Evolutionary conservation across 2,113 vertebrate genomes (phyloP).

Genomic region (Rhabdornis inornatus): DNA sequence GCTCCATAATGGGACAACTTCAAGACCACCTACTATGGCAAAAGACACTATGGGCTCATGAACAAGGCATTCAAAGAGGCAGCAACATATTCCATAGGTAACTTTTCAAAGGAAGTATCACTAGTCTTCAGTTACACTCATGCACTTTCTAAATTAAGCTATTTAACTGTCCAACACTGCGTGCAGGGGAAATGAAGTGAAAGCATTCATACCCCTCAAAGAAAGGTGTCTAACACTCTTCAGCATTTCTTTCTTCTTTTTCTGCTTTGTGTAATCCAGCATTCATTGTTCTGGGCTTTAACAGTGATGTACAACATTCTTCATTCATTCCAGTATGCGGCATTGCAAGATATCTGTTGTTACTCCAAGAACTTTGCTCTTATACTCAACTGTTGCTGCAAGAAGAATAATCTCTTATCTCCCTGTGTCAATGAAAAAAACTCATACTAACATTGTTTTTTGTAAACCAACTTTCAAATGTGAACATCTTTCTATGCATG

Average conservation of each 20-base stretch:
- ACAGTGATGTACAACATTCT: background rate
- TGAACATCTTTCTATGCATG: background rate
- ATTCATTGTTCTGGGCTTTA: background rate
- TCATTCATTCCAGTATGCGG: background rate
- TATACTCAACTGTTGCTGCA: background rate
- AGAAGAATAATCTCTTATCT: background rate
- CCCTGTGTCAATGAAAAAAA: background rate
- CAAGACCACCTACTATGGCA: background rate
- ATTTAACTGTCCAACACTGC: background rate
- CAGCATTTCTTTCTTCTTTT: background rate
- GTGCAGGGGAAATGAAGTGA: background rate
- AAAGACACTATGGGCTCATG: background rate
- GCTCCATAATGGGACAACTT: background rate
- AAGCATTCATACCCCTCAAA: background rate
- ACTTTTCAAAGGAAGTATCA: background rate
- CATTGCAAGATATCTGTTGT: background rate
- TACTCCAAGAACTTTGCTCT: background rate
- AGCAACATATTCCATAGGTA: too few relatives aligned
- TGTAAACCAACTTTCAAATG: background rate
- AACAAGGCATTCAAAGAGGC: background rate
- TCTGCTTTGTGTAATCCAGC: background rate
- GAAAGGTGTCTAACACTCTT: background rate
- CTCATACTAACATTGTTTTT: background rate
- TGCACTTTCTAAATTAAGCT: background rate
- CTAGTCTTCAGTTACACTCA: background rate